Base-by-base conservation (phyloP, 2,888 invertebrate species). In the Hirtodrosophila cameraria region DNA sequence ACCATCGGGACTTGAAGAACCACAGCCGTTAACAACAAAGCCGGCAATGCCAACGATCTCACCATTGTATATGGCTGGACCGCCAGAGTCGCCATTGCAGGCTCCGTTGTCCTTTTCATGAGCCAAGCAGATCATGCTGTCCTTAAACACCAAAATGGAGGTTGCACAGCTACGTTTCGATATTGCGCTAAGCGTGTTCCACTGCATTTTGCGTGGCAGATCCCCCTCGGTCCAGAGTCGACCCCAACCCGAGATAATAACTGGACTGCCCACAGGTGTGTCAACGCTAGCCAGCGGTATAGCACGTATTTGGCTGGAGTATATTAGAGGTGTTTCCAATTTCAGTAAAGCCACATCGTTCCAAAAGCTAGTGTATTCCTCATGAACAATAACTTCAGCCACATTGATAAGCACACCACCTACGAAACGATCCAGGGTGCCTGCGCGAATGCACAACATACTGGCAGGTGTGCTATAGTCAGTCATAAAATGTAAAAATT, bases 61-160 rank as follows among this genome's bases (percentile, higher is more conserved):
- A 0, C 66, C 67, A 8, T 85, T 72, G 11, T 70, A 82, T 2
- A 88, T 54, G 2, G 89, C 88, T 16, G 88, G 88, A 31, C 88
- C 89, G 13, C 89, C 89, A 5, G 87, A 89, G 54, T 89, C 89
- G 11, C 89, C 89, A 31, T 78, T 76, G 61, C 89, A 89, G 23
- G 86, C 88, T 9, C 89, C 89, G 61, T 88, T 77, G 35, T 60
- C 68, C 2, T 15, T 9, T 1, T 41, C 28, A 45, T 88, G 88
- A 5, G 69, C 81, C 62, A 88, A 58, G 7, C 88, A 88, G 3
- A 88, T 49, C 35, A 87, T 46, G 7, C 49, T 60, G 3, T 72
- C 67, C 8, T 31, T 68, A 27, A 33, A 53, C 43, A 74, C 60
- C 1, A 57, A 53, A 18, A 81, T 82, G 27, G 50, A 16, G 1